A percentile compares a stretch with the other conserved stretches of the same genome.
Evolutionary conservation across 1,140 invertebrate species (phyloP).

Genomic region (Philopotamus ludificatus): DNA sequence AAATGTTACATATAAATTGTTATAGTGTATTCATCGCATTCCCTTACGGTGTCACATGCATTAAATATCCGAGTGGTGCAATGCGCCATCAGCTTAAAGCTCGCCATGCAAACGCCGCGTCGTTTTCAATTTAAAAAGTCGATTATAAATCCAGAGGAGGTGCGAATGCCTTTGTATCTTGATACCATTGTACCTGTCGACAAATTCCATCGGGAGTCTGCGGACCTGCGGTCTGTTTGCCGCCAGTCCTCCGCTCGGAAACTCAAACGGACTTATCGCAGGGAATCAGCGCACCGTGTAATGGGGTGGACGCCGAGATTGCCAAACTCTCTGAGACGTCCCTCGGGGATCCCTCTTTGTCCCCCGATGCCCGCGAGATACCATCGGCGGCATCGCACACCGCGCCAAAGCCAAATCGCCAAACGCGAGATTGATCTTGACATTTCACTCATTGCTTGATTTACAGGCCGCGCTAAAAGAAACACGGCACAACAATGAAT

Average conservation of each 20-base stretch:
- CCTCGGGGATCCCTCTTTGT: conserved; percentile 23
- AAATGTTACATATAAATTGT: no score
- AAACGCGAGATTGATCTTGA: background rate
- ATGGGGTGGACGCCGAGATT: conserved; percentile 27
- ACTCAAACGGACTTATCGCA: conserved; percentile 30
- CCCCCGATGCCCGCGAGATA: background rate
- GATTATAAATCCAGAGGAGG: no score
- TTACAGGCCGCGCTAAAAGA: background rate
- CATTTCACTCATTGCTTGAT: background rate
- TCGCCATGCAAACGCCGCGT: background rate
- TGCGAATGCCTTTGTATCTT: no score
- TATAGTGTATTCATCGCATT: no score
- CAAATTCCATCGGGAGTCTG: no score
- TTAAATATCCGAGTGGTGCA: background rate
- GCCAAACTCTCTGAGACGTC: no score
- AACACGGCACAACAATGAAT: no score
- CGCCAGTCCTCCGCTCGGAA: conserved; percentile 13
- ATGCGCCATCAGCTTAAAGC: no score
- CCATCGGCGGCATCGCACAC: background rate
- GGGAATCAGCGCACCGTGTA: conserved; percentile 28
- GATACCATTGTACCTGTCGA: no score
- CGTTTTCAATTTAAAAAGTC: background rate
- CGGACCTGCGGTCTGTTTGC: background rate
- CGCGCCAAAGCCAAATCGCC: no score
- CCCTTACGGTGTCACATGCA: no score